phyloP scores from a whole-genome alignment of 2,888 invertebrate genomes.

The Conistra vaccinii region DNA sequence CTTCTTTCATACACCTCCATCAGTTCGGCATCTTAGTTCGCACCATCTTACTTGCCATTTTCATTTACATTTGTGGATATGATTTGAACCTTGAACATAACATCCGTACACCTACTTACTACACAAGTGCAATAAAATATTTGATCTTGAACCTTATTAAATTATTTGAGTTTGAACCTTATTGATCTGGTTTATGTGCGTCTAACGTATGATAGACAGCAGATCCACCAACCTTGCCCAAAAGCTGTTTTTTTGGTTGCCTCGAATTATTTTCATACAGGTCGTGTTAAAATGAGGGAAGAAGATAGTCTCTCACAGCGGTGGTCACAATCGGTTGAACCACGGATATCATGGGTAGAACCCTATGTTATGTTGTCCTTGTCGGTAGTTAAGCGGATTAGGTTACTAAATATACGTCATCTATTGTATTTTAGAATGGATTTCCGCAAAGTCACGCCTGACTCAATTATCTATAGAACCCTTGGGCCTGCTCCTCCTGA shows the following conservation, averaged over 20 bases:
- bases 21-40: neutral
- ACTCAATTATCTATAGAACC: too few relatives aligned
- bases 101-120: too few relatives aligned
- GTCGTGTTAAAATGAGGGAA: neutral
- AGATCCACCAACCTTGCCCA: neutral
- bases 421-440: too few relatives aligned
- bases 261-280: neutral
- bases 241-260: neutral
- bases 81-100: too few relatives aligned
- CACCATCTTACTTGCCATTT: neutral
- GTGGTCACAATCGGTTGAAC: neutral
- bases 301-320: neutral
- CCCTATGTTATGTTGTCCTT: too few relatives aligned
- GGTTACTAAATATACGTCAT: too few relatives aligned
- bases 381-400: too few relatives aligned
- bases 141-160: too few relatives aligned
- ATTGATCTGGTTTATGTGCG: neutral
- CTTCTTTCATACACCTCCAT: neutral
- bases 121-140: too few relatives aligned
- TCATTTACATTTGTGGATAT: neutral
- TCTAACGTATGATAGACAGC: neutral
- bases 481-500: neutral
- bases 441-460: too few relatives aligned
- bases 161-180: neutral
- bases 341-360: too few relatives aligned